Conservation (phyloP, 1,140 invertebrate genomes). For the Pteromalus puparum region DNA sequence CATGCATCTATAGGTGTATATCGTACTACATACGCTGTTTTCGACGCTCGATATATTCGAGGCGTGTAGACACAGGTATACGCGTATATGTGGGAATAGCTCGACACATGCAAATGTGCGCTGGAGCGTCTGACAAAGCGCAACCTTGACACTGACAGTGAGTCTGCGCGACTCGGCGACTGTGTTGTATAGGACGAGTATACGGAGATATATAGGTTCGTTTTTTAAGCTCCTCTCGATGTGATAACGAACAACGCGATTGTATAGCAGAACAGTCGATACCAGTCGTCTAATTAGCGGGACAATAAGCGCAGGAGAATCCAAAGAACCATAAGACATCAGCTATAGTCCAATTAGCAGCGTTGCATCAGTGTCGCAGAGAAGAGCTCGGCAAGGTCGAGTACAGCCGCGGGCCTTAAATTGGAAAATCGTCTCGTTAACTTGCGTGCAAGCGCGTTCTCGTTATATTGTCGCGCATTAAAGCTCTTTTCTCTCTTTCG, state of each 20-base stretch:
- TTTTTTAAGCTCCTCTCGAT: background rate
- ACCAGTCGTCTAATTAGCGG: no score
- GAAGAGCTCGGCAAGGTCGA: constrained; percentile 14
- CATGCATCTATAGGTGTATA: background rate
- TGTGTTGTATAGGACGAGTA: background rate
- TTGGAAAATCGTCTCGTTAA: constrained; percentile 39
- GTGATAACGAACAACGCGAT: no score
- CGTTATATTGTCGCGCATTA: constrained; percentile 25
- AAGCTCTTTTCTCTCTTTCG: background rate
- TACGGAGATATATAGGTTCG: background rate
- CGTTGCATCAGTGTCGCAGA: background rate
- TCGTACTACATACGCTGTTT: background rate
- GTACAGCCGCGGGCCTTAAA: background rate
- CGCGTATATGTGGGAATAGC: no score
- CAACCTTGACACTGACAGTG: constrained; percentile 15
- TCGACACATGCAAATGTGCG: background rate
- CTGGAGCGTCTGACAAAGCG: background rate
- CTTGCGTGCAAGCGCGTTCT: constrained; percentile 14
- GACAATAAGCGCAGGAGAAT: no score
- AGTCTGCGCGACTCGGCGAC: background rate
- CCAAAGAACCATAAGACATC: background rate
- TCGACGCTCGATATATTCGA: background rate
- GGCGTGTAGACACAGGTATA: background rate
- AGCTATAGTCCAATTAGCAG: background rate
- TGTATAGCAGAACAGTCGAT: no score